phyloP scores from a whole-genome alignment of 2,888 invertebrate genomes.

The Cryptocheilus praepositus region DNA sequence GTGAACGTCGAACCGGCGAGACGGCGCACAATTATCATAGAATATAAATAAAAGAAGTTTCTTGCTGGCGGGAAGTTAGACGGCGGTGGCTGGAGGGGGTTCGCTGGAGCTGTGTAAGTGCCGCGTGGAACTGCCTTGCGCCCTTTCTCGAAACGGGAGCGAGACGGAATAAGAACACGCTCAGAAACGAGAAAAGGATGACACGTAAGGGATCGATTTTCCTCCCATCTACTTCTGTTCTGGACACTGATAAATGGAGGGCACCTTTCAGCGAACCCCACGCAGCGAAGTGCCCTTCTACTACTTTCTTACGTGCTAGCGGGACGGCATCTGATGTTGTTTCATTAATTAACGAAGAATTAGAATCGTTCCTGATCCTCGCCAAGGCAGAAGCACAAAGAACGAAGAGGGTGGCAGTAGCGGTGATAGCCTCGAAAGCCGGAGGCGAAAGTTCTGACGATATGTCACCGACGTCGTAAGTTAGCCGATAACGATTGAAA shows the following conservation, averaged over 20 bases:
- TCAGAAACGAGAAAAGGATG: conserved; percentile 54
- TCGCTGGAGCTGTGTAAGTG: conserved; percentile 1
- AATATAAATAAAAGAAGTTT: conserved; percentile 51
- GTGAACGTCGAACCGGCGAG: conserved; percentile 28
- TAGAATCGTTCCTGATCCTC: conserved; percentile 47
- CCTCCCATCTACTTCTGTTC: conserved; percentile 69
- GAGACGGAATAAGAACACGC: conserved; percentile 31
- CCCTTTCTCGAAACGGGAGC: conserved; percentile 2
- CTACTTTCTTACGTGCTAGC: conserved; percentile 58
- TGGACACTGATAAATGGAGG: conserved; percentile 72
- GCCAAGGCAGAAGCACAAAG: conserved; percentile 24
- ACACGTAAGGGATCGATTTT: conserved; percentile 69
- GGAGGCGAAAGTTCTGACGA: not conserved
- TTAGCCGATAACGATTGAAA: conserved; percentile 2
- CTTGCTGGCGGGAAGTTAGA: conserved; percentile 1
- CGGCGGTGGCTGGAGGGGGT: not conserved
- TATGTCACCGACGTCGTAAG: conserved; percentile 1
- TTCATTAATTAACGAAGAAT: conserved; percentile 69
- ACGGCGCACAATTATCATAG: conserved; percentile 54
- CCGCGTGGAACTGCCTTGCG: conserved; percentile 29
- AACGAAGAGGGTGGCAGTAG: not conserved
- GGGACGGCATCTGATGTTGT: conserved; percentile 48
- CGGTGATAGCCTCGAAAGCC: not conserved
- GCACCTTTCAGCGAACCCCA: conserved; percentile 65
- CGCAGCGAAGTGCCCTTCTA: conserved; percentile 56